Evolutionary conservation across 2,797 vertebrate species (phyloP).

Genomic region (Alexandromys oeconomus): DNA sequence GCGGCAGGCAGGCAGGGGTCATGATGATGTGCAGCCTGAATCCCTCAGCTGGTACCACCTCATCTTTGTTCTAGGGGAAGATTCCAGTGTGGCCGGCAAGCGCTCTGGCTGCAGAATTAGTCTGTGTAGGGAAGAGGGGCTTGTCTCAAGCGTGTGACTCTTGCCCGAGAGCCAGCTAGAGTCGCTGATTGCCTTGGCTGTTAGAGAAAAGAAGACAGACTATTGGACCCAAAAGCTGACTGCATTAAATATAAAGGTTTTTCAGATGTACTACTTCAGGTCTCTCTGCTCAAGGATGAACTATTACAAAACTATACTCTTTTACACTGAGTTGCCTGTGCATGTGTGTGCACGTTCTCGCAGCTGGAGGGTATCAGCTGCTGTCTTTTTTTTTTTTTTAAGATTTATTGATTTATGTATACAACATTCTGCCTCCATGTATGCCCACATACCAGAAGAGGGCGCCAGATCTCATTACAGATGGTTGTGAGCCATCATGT

Average conservation of each 20-base stretch:
- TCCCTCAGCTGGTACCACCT: no score
- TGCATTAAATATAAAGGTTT: not conserved
- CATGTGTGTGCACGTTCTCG: no score
- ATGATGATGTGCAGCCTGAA: accelerated
- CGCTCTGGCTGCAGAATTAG: no score
- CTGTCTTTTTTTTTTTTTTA: no score
- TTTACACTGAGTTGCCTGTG: not conserved
- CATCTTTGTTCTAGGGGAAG: not conserved
- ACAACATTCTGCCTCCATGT: no score
- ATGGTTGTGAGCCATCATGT: no score
- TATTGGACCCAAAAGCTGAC: not conserved
- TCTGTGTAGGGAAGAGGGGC: not conserved
- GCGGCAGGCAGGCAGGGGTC: accelerated
- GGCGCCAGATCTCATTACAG: no score
- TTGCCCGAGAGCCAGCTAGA: not conserved
- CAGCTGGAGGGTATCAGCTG: not conserved
- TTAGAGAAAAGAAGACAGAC: not conserved
- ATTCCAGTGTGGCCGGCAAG: not conserved
- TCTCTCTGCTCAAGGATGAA: not conserved
- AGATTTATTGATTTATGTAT: no score
- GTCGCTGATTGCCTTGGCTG: no score
- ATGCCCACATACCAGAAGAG: no score
- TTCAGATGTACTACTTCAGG: not conserved
- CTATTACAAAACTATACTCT: not conserved
- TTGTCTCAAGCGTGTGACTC: accelerated